Evolutionary conservation across 1,140 invertebrate species (phyloP).

Genomic region (Euglossa dilemma): DNA sequence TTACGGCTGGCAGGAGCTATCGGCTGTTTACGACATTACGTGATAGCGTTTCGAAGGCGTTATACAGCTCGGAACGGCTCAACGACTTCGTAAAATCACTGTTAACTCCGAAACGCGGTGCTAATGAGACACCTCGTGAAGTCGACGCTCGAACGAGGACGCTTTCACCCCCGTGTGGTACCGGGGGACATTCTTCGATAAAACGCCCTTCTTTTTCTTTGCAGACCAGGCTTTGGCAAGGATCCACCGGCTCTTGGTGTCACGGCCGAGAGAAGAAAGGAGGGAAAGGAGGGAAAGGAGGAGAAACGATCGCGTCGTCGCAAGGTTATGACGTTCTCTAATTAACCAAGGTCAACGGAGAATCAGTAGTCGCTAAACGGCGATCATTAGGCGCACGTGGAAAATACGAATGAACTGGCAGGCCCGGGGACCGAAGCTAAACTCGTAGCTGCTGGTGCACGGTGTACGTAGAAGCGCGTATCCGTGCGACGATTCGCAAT

Average conservation of each 20-base stretch:
- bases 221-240: too few species aligned
- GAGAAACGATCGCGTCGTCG: background rate
- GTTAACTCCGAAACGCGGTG: slow-evolving; percentile 10
- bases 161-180: background rate
- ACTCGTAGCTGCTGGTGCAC: background rate
- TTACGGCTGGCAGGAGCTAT: slow-evolving; percentile 46
- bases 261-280: too few species aligned
- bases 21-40: slow-evolving; percentile 58
- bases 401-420: slow-evolving; percentile 56
- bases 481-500: slow-evolving; percentile 73
- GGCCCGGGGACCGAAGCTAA: slow-evolving; percentile 25
- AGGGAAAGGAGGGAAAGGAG: too few species aligned
- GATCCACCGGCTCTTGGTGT: too few species aligned
- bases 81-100: slow-evolving; percentile 53
- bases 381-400: slow-evolving; percentile 56
- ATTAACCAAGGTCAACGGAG: slow-evolving; percentile 61
- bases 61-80: slow-evolving; percentile 33
- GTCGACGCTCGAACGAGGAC: too few species aligned
- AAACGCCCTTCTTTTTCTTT: too few species aligned
- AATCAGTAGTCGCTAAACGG: slow-evolving; percentile 59
- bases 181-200: background rate
- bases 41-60: slow-evolving; percentile 40
- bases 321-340: slow-evolving; percentile 38
- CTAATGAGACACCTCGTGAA: slow-evolving; percentile 32
- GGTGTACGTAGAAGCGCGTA: slow-evolving; percentile 35